phyloP scores from a whole-genome alignment of 2,797 vertebrate species.

The Galagoides demidoff region DNA sequence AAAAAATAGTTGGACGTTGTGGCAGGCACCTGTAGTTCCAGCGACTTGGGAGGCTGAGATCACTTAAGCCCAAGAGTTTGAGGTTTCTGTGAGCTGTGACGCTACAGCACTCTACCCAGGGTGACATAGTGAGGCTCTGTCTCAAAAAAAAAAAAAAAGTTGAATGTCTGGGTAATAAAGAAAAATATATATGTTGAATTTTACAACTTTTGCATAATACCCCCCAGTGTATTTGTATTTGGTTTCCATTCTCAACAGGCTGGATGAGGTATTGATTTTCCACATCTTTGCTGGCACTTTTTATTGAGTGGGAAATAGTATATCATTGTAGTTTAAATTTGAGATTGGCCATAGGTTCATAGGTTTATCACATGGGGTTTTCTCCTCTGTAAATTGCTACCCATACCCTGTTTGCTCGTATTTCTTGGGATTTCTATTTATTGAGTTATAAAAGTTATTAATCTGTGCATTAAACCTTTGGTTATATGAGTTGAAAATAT shows the following conservation, averaged over 20 bases:
- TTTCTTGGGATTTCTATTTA: not conserved
- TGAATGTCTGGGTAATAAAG: not conserved
- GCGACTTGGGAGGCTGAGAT: too few relatives aligned
- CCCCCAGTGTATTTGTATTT: not conserved
- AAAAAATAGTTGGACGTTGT: too few relatives aligned
- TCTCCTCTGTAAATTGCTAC: constrained; percentile 7
- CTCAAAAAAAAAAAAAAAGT: not conserved
- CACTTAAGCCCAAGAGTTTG: too few relatives aligned
- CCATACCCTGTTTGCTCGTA: not conserved
- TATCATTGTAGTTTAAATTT: constrained; percentile 12
- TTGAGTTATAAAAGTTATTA: not conserved
- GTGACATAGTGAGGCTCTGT: too few relatives aligned
- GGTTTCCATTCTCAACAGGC: not conserved
- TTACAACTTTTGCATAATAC: not conserved
- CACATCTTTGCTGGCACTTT: not conserved
- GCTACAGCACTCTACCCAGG: too few relatives aligned
- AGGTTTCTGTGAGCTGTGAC: too few relatives aligned
- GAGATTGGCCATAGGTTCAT: not conserved
- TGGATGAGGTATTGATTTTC: not conserved
- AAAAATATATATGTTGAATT: constrained; percentile 9
- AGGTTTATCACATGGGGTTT: not conserved
- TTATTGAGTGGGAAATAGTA: not conserved
- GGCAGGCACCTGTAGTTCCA: too few relatives aligned
- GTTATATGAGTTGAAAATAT: not conserved
- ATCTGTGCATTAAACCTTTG: not conserved